A percentile compares a stretch with the other conserved stretches of the same genome.
phyloP scores from a whole-genome alignment of 92 coral and sea anemone genomes.

The Umimayanthus kanabou region DNA sequence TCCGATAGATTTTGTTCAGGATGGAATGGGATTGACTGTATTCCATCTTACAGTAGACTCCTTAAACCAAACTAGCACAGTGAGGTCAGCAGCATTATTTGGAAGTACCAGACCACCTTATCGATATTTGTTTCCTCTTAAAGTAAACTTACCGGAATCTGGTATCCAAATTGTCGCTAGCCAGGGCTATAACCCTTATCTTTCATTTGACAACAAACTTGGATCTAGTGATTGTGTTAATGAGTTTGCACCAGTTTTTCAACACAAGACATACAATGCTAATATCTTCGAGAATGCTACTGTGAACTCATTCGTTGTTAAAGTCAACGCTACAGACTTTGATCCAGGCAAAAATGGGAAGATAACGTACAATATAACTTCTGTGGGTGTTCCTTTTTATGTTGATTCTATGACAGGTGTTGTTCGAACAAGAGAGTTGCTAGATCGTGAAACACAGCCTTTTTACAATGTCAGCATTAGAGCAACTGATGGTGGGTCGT shows the following conservation, averaged over 20 bases:
- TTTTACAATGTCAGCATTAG: conserved; percentile 50
- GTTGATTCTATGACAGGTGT: conserved; percentile 48
- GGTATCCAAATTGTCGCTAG: conserved; percentile 24
- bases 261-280: conserved; percentile 31
- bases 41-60: conserved; percentile 43
- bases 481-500: conserved; percentile 62
- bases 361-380: conserved; percentile 45
- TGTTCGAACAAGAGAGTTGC: conserved; percentile 20
- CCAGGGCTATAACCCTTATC: conserved; percentile 48
- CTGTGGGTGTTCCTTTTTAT: conserved; percentile 41
- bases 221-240: conserved; percentile 48
- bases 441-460: conserved; percentile 51
- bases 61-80: conserved; percentile 47
- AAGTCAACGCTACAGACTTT: conserved; percentile 62
- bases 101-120: conserved; percentile 58
- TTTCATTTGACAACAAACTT: conserved; percentile 50
- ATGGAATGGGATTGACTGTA: conserved; percentile 46
- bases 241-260: conserved; percentile 55
- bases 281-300: conserved; percentile 53
- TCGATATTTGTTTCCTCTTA: conserved; percentile 33
- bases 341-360: conserved; percentile 56
- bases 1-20: conserved; percentile 45
- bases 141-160: conserved; percentile 28
- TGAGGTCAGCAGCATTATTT: conserved; percentile 46
- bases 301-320: conserved; percentile 36